These are phyloP conservation scores for Cuculus canorus DNA, from an alignment of 2,797 vertebrate genomes.

Conservation along the genomic window DNA sequence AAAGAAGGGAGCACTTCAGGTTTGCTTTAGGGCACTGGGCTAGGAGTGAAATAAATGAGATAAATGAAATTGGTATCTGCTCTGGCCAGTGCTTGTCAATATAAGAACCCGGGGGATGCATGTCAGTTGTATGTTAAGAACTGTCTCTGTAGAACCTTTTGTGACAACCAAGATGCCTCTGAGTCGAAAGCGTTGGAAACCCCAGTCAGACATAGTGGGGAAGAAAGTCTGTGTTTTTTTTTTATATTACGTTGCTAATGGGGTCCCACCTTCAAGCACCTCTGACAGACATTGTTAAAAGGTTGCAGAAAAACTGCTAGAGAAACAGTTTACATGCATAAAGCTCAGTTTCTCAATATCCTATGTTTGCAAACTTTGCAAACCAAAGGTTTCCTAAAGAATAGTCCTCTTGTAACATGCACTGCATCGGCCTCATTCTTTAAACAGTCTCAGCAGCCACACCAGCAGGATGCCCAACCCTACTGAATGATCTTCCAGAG, in stretches of 20 bases:
- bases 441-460: constrained; percentile 11
- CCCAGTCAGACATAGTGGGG: background rate
- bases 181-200: background rate
- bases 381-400: background rate
- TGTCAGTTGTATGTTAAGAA: background rate
- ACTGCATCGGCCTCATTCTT: background rate
- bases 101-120: background rate
- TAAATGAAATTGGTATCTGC: background rate
- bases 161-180: background rate
- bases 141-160: background rate
- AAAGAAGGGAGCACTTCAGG: background rate
- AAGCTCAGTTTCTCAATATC: background rate
- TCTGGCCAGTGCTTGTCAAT: background rate
- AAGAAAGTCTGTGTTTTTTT: background rate
- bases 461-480: background rate
- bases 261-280: background rate
- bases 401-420: background rate
- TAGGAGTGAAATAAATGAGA: background rate
- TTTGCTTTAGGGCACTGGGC: background rate
- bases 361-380: background rate
- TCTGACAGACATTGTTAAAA: background rate
- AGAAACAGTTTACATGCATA: background rate
- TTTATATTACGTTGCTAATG: background rate
- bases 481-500: background rate
- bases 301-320: background rate